Conservation (phyloP, 1,140 invertebrate genomes). For the Zophobas atratus region DNA sequence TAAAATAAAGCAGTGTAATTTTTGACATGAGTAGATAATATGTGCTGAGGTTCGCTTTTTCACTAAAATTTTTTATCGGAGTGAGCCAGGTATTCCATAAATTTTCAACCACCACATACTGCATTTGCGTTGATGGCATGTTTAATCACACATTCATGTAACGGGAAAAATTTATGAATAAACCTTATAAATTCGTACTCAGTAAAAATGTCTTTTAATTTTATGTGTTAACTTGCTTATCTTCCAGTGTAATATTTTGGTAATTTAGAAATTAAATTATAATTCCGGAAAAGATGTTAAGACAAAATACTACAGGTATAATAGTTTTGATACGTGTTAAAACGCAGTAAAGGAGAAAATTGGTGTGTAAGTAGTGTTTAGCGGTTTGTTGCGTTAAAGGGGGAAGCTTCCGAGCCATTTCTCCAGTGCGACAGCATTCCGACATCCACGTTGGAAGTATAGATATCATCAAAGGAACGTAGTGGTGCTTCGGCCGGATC, state of each 20-base stretch:
- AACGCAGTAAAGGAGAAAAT: slow-evolving; percentile 26
- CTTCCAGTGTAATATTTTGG: neutral
- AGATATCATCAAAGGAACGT: slow-evolving; percentile 39
- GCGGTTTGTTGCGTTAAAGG: slow-evolving; percentile 38
- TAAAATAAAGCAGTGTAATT: too few species aligned
- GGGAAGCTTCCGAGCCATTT: slow-evolving; percentile 33
- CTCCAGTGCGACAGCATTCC: slow-evolving; percentile 33
- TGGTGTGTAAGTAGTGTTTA: slow-evolving; percentile 37
- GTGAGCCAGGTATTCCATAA: too few species aligned
- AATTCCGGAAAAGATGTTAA: neutral
- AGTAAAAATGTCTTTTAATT: too few species aligned
- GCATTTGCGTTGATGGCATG: too few species aligned
- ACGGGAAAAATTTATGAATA: too few species aligned
- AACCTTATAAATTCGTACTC: too few species aligned
- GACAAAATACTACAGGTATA: neutral
- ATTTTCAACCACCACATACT: too few species aligned
- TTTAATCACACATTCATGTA: too few species aligned
- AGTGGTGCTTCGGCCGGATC: slow-evolving; percentile 26
- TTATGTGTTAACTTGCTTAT: too few species aligned
- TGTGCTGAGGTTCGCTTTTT: too few species aligned
- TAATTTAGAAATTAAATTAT: slow-evolving; percentile 4
- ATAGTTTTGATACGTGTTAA: slow-evolving; percentile 23
- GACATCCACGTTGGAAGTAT: slow-evolving; percentile 33
- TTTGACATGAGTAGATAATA: too few species aligned
- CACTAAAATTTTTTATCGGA: too few species aligned